Evolutionary conservation across 2,113 vertebrate genomes (phyloP).

Genomic region (Hemicordylus capensis): DNA sequence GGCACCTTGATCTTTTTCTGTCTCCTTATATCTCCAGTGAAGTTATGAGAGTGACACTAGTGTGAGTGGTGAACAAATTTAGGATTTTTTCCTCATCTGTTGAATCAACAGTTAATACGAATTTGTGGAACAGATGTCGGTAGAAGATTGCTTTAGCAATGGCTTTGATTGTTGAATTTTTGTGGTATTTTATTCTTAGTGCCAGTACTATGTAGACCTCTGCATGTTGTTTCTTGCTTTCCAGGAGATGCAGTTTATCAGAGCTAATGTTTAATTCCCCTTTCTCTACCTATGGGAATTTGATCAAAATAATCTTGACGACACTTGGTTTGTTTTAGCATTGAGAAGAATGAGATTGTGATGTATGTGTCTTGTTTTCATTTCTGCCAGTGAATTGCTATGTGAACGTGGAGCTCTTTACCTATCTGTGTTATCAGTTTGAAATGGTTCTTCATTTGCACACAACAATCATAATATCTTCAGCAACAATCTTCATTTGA

Average conservation of each 20-base stretch:
- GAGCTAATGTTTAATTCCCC: not conserved
- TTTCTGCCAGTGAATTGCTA: not conserved
- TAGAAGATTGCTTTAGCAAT: not conserved
- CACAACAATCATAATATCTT: not conserved
- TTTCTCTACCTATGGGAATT: not conserved
- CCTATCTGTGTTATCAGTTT: not conserved
- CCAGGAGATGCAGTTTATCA: not conserved
- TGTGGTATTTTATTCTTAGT: not conserved
- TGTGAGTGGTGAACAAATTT: not conserved
- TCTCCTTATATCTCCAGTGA: not conserved
- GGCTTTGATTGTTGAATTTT: not conserved
- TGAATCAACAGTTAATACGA: not conserved
- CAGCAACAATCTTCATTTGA: no score
- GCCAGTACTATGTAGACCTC: not conserved
- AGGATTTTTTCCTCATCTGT: not conserved
- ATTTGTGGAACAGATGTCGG: not conserved
- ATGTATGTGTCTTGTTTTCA: not conserved
- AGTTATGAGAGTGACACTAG: not conserved
- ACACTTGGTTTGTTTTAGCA: not conserved
- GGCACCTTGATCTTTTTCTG: not conserved
- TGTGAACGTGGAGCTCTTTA: rapidly evolving
- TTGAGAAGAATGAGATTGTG: not conserved
- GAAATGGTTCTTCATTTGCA: not conserved
- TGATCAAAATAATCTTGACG: not conserved
- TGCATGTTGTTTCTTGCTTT: not conserved